Evolutionary conservation across 1,140 invertebrate genomes (phyloP).

Genomic region (Vanessa tameamea): DNA sequence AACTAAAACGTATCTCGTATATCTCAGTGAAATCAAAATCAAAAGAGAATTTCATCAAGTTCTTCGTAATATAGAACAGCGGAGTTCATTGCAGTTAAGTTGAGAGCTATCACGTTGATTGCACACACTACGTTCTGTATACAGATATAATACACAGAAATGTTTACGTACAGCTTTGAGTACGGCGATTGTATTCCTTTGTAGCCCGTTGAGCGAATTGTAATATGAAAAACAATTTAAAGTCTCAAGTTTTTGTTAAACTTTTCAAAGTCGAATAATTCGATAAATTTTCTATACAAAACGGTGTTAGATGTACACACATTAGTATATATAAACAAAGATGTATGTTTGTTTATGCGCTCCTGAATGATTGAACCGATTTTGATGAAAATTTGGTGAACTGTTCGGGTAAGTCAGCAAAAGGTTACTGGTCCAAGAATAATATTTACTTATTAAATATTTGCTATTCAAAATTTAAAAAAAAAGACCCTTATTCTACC

Average conservation of each 20-base stretch:
- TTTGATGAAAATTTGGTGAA: too few species aligned
- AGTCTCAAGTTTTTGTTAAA: neutral
- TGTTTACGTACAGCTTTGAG: slow-evolving; percentile 9
- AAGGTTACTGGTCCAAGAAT: too few species aligned
- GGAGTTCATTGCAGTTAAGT: slow-evolving; percentile 7
- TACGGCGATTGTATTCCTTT: slow-evolving; percentile 5
- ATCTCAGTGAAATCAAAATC: neutral
- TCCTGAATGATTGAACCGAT: too few species aligned
- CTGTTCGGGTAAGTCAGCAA: too few species aligned
- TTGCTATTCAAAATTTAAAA: too few species aligned
- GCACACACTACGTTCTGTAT: neutral
- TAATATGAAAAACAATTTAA: neutral
- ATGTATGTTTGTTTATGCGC: too few species aligned
- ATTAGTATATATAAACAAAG: too few species aligned
- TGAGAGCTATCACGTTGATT: slow-evolving; percentile 11
- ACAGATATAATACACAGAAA: neutral
- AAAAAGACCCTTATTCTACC: too few species aligned
- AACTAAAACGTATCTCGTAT: neutral
- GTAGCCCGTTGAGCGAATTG: slow-evolving; percentile 1
- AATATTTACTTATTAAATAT: too few species aligned
- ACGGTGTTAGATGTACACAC: too few species aligned
- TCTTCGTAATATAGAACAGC: neutral
- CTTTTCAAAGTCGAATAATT: neutral
- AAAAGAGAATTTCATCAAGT: slow-evolving; percentile 2
- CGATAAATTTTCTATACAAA: too few species aligned